Evolutionary conservation across 2,888 invertebrate species (phyloP).

Genomic region (Abrostola tripartita): DNA sequence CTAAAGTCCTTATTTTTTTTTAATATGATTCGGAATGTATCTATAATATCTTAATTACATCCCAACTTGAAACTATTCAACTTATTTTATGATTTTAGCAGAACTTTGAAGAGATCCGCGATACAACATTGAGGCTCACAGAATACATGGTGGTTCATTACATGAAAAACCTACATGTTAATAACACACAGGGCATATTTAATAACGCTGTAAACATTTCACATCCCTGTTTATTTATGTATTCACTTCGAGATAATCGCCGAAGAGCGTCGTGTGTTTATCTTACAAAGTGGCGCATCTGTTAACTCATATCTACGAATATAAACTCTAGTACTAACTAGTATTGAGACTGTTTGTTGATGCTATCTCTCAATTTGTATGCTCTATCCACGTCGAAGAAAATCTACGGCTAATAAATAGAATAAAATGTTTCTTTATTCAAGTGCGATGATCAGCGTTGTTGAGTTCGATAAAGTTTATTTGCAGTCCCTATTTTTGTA

Average conservation of each 20-base stretch:
- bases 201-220: constrained; percentile 45
- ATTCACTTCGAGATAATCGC: constrained; percentile 58
- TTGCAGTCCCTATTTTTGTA: neutral
- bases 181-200: constrained; percentile 12
- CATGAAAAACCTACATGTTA: constrained; percentile 30
- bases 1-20: no score
- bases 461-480: neutral
- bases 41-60: no score
- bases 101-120: no score
- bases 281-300: constrained; percentile 71
- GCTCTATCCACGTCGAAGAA: constrained; percentile 16
- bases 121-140: constrained; percentile 24
- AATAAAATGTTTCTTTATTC: neutral
- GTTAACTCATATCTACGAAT: constrained; percentile 56
- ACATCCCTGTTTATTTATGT: constrained; percentile 51
- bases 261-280: constrained; percentile 62
- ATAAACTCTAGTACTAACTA: no score
- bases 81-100: no score
- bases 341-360: constrained; percentile 48
- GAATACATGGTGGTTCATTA: constrained; percentile 28
- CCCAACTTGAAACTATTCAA: no score
- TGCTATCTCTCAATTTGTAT: constrained; percentile 45
- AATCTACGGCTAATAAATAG: constrained; percentile 10
- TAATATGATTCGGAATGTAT: no score
- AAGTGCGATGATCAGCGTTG: neutral